Percentiles rank a stretch among this genome's conserved stretches.
phyloP scores from a whole-genome alignment of 2,797 vertebrate genomes.

The Notoglanidium macrostoma region DNA sequence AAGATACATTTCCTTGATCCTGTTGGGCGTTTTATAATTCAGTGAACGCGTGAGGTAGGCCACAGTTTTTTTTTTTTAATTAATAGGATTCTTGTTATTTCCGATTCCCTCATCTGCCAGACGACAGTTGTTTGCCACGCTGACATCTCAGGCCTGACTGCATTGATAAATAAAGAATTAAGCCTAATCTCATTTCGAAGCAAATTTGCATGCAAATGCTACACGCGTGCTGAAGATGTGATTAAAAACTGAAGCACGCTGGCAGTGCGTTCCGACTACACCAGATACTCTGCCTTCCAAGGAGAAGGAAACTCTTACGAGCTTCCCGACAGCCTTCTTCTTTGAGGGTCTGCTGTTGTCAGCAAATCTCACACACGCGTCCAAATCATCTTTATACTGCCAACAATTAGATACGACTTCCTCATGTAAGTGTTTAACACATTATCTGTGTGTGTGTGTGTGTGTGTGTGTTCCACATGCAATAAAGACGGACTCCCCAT shows the following conservation, averaged over 20 bases:
- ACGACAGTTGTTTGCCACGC: not conserved
- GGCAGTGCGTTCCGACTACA: not conserved
- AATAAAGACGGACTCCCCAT: too few species aligned
- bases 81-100: not conserved
- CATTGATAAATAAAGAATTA: slow-evolving; percentile 4
- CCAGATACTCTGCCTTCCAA: not conserved
- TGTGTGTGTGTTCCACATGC: too few species aligned
- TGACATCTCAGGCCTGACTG: slow-evolving; percentile 7
- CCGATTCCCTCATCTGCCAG: not conserved
- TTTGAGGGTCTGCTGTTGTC: not conserved
- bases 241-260: not conserved
- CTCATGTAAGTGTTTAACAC: not conserved
- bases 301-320: not conserved
- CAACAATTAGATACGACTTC: not conserved
- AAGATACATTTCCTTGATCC: too few species aligned
- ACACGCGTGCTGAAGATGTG: too few species aligned
- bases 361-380: not conserved
- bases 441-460: too few species aligned
- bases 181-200: not conserved
- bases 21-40: not conserved
- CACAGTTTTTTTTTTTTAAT: not conserved
- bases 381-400: not conserved
- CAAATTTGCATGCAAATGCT: not conserved
- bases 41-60: not conserved
- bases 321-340: not conserved